Base-by-base conservation (phyloP, 2,797 vertebrate genomes). In the Ptychadena robeensis region DNA sequence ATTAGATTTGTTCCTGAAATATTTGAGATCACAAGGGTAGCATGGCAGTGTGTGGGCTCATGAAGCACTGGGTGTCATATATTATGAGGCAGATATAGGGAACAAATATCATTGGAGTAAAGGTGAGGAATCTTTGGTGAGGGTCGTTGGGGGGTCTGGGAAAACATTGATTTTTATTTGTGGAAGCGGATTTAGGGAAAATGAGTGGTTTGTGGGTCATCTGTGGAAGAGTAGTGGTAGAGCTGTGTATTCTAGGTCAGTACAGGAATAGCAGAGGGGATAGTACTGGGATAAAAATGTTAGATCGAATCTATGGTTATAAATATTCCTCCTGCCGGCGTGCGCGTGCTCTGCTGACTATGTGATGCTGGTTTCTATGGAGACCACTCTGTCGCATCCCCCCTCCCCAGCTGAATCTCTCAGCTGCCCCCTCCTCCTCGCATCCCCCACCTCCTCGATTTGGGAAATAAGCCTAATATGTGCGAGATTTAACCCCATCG, bases 281-380 rank as follows among this genome's bases (percentile, higher is more conserved):
- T 74, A 48, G 32, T 27, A 37, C 65, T 70, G 78, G 38, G 57
- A 76, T 81, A 48, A 31, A 8, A 82, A 75, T 70, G 80, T 64
- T 63, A 80, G 65, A 80, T 80, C n/a, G 22, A 80, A 64, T 85
- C 78, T 85, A 73, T 85, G 78, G 78, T 81, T 85, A 85, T 76
- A 85, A 80, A 85, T 85, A 85, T 85, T 80, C 64, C 82, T 76
- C 78, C 65, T 70, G 44, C 44, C 15, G 18, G 66, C 66, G 18
- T 69, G 63, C 82, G 30, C 76, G 72, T 85, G 83, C 78, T 76
- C 78, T 66, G n/a, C 83, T 85, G 78, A 80, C 83, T 80, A 71
- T 44, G 72, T 85, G 82, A 75, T 81, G 66, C 83, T 76, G 65
- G 78, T 85, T 57, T 37, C 83, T 57, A 85, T 81, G 57, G 72